Conservation (phyloP, 1,140 invertebrate species). For the Panagrolaimus sp. region DNA sequence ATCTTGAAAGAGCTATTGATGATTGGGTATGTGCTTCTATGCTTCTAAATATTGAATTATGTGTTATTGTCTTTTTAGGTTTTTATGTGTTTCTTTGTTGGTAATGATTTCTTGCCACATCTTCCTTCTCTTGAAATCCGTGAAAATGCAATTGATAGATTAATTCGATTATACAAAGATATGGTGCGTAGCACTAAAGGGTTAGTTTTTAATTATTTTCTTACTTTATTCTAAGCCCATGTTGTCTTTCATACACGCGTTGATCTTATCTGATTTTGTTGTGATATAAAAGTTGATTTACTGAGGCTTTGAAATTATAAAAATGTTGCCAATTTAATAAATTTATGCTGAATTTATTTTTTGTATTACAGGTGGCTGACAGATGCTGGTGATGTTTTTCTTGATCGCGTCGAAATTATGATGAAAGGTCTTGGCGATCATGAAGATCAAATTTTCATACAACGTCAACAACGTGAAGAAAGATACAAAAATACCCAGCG, state of each 20-base stretch:
- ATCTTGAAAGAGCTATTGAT: conserved; percentile 75
- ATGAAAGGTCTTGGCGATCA: conserved; percentile 76
- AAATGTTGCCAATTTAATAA: conserved; percentile 20
- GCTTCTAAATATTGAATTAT: conserved; percentile 59
- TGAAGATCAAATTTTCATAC: conserved; percentile 96
- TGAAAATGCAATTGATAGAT: conserved; percentile 90
- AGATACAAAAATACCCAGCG: conserved; percentile 64
- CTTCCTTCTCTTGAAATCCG: conserved; percentile 94
- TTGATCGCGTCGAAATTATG: conserved; percentile 86
- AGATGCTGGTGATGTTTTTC: conserved; percentile 82
- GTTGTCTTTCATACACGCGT: no score
- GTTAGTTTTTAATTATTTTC: conserved; percentile 26
- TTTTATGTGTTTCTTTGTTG: conserved; percentile 99
- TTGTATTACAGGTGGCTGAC: conserved; percentile 71
- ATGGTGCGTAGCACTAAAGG: conserved; percentile 71
- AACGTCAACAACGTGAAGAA: conserved; percentile 64
- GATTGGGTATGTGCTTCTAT: conserved; percentile 98
- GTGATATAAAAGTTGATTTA: no score
- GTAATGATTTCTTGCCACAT: conserved; percentile 98
- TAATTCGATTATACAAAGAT: conserved; percentile 89
- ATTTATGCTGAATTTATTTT: no score
- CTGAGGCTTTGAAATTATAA: no score
- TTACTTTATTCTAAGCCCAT: no score
- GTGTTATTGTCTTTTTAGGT: no score
- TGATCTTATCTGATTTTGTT: no score